Evolutionary conservation across 2,888 invertebrate species (phyloP), one percentile per base, ranked within the genome.

Genomic region (Molanna angustata): DNA sequence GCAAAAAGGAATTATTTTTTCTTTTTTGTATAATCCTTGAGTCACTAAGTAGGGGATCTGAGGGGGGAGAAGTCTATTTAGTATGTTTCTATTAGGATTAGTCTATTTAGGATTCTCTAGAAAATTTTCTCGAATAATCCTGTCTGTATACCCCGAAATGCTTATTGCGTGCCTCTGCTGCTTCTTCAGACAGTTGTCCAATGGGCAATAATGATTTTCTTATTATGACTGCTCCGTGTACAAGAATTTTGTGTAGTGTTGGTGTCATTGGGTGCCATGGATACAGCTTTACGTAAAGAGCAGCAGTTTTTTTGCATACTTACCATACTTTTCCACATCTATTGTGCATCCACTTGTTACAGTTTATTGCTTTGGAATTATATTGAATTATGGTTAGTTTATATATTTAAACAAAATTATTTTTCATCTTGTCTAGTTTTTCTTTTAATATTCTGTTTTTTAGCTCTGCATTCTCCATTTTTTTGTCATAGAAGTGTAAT

Each of bases 161-260:
- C 54, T 64, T 46, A 16, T 46, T 46, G 4, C 46, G 9, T 17
- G 46, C 46, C 14, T 46, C 46, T 35, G 46, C 57, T 9, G 62
- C 62, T 55, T 64, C 64, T 57, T 64, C 64, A 1, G 61, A 62
- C 6, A 62, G 52, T 37, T 60, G 61, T 2, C 64, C 63, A n/a
- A 65, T 64, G 13, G 63, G 63, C 44, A 65, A 44, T 31, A 64
- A 22, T 17, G 62, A 58, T 50, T 63, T 18, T 50, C 61, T 40
- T n/a, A 64, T 62, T 9, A 64, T 47, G 16, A 6, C 44, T 4
- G 61, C 32, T 17, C 61, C 61, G 54, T 65, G 61, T 4, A 60
- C 53, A 39, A 64, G 45, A 17, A 64, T 54, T 57, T 64, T 64
- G 45, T 65, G 64, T 44, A 66, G 42, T 14, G 62, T 62, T 18